A percentile compares a stretch with the other conserved stretches of the same genome.
phyloP scores from a whole-genome alignment of 2,888 invertebrate species.

The Deladenus siricidicola region DNA sequence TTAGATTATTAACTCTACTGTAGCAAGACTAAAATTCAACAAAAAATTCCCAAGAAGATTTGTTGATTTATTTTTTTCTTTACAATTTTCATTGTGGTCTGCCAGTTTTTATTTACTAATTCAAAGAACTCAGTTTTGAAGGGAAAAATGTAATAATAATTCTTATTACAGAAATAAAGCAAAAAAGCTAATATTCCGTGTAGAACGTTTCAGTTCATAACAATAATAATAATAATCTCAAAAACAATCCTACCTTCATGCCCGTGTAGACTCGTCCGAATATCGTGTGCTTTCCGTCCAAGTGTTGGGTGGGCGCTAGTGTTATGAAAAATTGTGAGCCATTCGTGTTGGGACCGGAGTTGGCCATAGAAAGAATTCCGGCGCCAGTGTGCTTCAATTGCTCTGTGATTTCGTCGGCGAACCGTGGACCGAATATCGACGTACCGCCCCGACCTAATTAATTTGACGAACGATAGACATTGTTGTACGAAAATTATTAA shows the following conservation, averaged over 20 bases:
- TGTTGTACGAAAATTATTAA: neutral
- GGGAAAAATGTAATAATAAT: too few relatives aligned
- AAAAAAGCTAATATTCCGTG: too few relatives aligned
- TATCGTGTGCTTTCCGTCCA: conserved; percentile 93
- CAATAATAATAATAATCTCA: too few relatives aligned
- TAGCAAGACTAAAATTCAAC: too few relatives aligned
- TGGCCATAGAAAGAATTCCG: conserved; percentile 70
- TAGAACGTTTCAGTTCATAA: too few relatives aligned
- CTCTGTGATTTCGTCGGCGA: conserved; percentile 86
- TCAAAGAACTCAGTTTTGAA: too few relatives aligned
- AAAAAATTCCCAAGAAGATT: too few relatives aligned
- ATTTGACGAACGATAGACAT: neutral
- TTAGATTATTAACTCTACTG: too few relatives aligned
- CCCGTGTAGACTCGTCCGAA: conserved; percentile 62
- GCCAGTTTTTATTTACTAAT: too few relatives aligned
- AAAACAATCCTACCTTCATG: conserved; percentile 47
- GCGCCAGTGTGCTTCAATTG: conserved; percentile 84
- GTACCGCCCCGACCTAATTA: conserved; percentile 74
- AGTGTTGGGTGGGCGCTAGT: conserved; percentile 88
- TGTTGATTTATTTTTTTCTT: too few relatives aligned
- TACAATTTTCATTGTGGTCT: too few relatives aligned
- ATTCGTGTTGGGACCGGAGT: conserved; percentile 81
- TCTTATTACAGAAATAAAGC: too few relatives aligned
- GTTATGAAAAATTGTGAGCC: conserved; percentile 98
- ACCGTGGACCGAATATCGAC: conserved; percentile 83